Base-by-base conservation (phyloP, 2,113 vertebrate species). In the Pteropus alecto region DNA sequence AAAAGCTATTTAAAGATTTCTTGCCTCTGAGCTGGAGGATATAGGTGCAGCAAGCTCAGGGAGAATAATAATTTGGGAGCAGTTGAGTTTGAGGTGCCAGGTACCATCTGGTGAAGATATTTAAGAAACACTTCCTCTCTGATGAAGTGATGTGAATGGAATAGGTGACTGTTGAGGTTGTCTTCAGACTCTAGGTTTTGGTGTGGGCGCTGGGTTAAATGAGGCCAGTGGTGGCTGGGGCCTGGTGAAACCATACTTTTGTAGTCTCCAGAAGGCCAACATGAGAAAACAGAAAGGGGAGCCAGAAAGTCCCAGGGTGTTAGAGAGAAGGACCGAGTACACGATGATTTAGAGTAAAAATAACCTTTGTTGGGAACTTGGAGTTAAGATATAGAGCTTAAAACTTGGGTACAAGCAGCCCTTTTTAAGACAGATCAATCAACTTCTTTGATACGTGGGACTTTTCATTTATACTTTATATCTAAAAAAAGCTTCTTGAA, bases 391-490 rank as follows among this genome's bases (percentile, higher is more conserved):
- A 54, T 41, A 56, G 74, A 86, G 38, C n/a, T 93, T 86, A 77
- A 68, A 54, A 83, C 83, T 51, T 83, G 61, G 35, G 38, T 26
- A 79, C 43, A 77, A 35, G 88, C 77, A 68, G 38, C 24, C 76
- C n/a, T 87, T 93, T 83, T 51, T 43, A 92, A 87, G 54, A 68
- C 51, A 94, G 70, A 81, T 41, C 51, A 60, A 87, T 74, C 24
- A 38, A 76, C 71, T 90, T 85, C 63, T 90, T 65, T 71, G 10
- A 54, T 58, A 79, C 33, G 38, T 79, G 48, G 51, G n/a, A 21
- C 48, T 78, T 89, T 89, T 90, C 71, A 79, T 46, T 89, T 93
- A 93, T 51, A n/a, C 43, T 58, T 84, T 84, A 26, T 86, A 73
- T 70, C 46, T 38, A 35, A 61, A 61, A 54, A 7, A 78, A 11